These are phyloP conservation scores for Acropora tenuis DNA, from an alignment of 64 coral and sea anemone genomes.

Conservation along the genomic window DNA sequence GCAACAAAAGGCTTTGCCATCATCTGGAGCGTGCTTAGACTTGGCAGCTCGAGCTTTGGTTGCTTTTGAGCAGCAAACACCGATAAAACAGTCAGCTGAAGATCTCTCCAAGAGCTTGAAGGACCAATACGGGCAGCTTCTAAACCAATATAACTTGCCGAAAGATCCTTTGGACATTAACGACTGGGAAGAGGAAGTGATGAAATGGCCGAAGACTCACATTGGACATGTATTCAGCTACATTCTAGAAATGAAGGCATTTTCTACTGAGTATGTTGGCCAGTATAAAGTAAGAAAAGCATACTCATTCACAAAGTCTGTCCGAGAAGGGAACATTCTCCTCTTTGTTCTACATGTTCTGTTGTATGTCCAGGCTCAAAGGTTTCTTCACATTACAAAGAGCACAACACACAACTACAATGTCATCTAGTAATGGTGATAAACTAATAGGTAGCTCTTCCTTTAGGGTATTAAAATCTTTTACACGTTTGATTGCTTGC, in stretches of 20 bases:
- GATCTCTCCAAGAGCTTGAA: constrained; percentile 29
- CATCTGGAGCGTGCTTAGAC: constrained; percentile 28
- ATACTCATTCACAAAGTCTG: too few species aligned
- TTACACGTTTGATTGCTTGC: constrained; percentile 70
- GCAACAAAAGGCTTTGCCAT: constrained; percentile 24
- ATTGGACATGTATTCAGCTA: constrained; percentile 61
- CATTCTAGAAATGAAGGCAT: constrained; percentile 66
- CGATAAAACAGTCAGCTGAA: constrained; percentile 41
- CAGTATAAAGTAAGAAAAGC: neutral
- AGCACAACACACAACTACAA: constrained; percentile 61
- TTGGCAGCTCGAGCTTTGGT: constrained; percentile 58
- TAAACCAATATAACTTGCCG: constrained; percentile 13
- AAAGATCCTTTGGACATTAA: constrained; percentile 48
- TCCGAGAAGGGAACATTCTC: too few species aligned
- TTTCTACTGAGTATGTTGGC: constrained; percentile 52
- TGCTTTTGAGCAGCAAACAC: constrained; percentile 34
- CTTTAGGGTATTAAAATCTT: constrained; percentile 63
- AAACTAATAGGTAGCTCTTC: constrained; percentile 59
- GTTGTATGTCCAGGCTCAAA: constrained; percentile 47
- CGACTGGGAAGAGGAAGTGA: constrained; percentile 54
- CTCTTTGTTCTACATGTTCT: neutral
- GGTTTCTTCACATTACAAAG: neutral
- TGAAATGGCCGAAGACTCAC: constrained; percentile 53
- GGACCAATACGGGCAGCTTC: constrained; percentile 14
- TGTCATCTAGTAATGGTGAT: constrained; percentile 67